Evolutionary conservation across 2,888 invertebrate species (phyloP).

Genomic region (Aphidius colemani): DNA sequence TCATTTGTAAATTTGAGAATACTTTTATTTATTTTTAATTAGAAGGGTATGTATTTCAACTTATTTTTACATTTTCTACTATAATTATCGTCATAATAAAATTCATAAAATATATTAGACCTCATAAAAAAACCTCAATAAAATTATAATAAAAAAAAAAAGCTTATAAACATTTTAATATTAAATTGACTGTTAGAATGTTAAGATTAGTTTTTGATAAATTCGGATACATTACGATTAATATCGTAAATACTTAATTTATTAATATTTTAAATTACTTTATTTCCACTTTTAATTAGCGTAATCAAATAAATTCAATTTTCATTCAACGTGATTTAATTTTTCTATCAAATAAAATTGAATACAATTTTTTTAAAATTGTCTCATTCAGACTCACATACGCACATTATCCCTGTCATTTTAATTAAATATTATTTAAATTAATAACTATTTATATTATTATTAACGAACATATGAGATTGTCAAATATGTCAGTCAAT

Average conservation of each 20-base stretch:
- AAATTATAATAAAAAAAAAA: no score
- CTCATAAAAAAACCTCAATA: no score
- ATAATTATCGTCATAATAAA: conserved; percentile 1
- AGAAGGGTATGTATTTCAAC: not conserved
- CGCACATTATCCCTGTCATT: not conserved
- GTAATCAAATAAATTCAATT: not conserved
- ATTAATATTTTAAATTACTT: not conserved
- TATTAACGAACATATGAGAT: conserved; percentile 31
- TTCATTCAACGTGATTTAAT: not conserved
- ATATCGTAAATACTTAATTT: conserved; percentile 16
- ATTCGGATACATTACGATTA: conserved; percentile 28
- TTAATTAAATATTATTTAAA: conserved; percentile 1
- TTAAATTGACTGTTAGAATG: conserved; percentile 29
- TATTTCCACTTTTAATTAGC: not conserved
- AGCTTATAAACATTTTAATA: not conserved
- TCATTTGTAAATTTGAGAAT: not conserved
- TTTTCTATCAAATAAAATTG: no score
- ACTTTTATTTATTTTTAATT: not conserved
- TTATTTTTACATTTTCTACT: not conserved
- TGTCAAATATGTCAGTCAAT: conserved; percentile 6
- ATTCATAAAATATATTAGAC: conserved; percentile 1
- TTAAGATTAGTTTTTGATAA: conserved; percentile 20
- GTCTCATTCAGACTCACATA: not conserved
- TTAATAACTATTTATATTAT: not conserved
- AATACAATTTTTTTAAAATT: not conserved